Evolutionary conservation across 2,797 vertebrate genomes (phyloP).

Genomic region (Gallinago stenura): DNA sequence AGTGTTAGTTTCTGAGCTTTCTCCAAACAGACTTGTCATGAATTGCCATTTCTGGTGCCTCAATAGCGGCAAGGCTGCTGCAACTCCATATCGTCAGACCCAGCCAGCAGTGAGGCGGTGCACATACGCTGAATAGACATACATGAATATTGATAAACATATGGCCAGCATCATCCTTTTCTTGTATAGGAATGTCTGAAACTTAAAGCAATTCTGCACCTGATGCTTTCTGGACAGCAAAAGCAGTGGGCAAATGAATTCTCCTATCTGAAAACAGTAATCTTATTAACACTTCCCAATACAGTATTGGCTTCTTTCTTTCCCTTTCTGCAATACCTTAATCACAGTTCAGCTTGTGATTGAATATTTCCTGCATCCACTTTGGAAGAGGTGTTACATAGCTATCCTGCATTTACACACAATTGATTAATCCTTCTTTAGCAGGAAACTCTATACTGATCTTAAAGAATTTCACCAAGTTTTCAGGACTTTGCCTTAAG

Average conservation of each 20-base stretch:
- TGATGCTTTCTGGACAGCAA: not conserved
- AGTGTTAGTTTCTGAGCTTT: not conserved
- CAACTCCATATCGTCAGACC: not conserved
- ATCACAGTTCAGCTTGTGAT: not conserved
- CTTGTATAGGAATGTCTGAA: not conserved
- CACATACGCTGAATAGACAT: not conserved
- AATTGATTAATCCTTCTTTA: not conserved
- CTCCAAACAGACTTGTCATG: not conserved
- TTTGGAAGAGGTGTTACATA: not conserved
- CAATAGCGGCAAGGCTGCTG: not conserved
- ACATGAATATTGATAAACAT: not conserved
- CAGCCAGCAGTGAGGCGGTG: rapidly evolving
- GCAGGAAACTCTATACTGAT: not conserved
- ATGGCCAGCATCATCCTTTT: not conserved
- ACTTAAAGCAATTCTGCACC: not conserved
- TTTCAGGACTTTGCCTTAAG: not conserved
- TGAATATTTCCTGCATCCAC: not conserved
- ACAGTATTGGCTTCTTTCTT: not conserved
- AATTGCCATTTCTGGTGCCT: not conserved
- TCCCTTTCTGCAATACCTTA: not conserved
- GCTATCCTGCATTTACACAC: not conserved
- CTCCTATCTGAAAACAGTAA: not conserved
- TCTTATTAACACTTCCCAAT: not conserved
- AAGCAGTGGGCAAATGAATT: not conserved
- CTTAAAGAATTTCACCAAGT: not conserved